Base-by-base conservation (phyloP, 2,113 vertebrate species). In the Hyla sarda region DNA sequence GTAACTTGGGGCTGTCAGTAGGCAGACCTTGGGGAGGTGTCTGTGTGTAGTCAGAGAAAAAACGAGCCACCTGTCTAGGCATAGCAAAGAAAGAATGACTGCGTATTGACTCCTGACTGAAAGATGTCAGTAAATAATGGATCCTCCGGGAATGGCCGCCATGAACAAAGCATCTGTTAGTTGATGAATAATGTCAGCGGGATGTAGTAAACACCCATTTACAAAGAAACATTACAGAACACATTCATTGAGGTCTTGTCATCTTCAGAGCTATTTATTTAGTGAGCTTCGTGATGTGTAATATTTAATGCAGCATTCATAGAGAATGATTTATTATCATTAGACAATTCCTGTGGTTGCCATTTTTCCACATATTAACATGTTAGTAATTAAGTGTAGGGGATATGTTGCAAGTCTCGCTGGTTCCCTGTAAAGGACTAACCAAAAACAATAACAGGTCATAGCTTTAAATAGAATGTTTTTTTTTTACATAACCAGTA, bases 131-230 rank as follows among this genome's bases (percentile, higher is more conserved):
- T 87, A 88, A 89, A 86, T 83, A 52, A 47, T 1, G 62, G 28
- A 73, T 62, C 83, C 73, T 77, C 37, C n/a, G 56, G 77, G 88
- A 89, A 82, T 69, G 10, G 52, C 72, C 67, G 88, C 85, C 23
- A 73, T 60, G 79, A 83, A 80, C 19, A 3, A 88, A 88, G 88
- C 92, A 92, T 92, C 91, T 93, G 91, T 30, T 87, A 37, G 73
- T 37, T 82, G 86, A 84, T 82, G 81, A 89, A 58, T 78, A 54
- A 86, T 82, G 73, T 78, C 69, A 50, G 67, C 65, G 56, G 74
- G 73, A 58, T 78, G 62, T 67, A 83, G 89, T 50, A 86, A 76
- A 85, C 87, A 75, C 45, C 28, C 37, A 83, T 85, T 62, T 48
- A 77, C 41, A 71, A 23, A 10, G 82, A 45, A 47, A 34, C 75